phyloP scores from a whole-genome alignment of 2,113 vertebrate genomes.

The Acrocephalus arundinaceus region DNA sequence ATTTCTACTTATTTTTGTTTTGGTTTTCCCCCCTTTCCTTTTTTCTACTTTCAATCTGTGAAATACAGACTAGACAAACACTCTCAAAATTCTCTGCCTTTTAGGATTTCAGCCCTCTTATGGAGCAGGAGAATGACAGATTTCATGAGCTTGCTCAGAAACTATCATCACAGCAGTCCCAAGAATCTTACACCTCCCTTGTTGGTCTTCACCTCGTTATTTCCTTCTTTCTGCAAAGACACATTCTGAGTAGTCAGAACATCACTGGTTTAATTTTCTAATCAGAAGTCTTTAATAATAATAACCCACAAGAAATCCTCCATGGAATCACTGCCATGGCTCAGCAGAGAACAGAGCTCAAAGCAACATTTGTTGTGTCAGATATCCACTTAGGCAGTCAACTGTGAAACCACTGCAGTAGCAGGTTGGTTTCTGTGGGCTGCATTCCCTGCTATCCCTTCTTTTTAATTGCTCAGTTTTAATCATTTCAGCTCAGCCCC shows the following conservation, averaged over 20 bases:
- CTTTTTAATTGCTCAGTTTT: constrained; percentile 3
- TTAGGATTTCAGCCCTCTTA: neutral
- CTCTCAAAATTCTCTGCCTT: neutral
- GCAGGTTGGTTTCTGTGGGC: neutral
- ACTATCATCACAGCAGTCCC: neutral
- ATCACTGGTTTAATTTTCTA: neutral
- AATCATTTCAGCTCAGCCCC: constrained; percentile 4
- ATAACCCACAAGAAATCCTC: neutral
- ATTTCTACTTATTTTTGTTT: neutral
- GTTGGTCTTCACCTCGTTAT: neutral
- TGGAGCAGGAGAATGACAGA: neutral
- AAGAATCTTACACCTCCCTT: neutral
- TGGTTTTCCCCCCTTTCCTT: accelerated
- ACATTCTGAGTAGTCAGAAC: neutral
- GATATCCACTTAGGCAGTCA: neutral
- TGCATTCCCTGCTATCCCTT: neutral
- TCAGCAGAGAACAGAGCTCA: constrained; percentile 28
- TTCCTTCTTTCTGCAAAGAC: neutral
- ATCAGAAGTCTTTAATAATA: neutral
- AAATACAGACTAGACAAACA: neutral
- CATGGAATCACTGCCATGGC: neutral
- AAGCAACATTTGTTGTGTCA: constrained; percentile 25
- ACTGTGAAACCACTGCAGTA: constrained; percentile 8
- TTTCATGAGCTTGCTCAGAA: neutral
- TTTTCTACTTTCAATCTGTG: neutral